A percentile compares a stretch with the other conserved stretches of the same genome.
Evolutionary conservation across 2,888 invertebrate species (phyloP).

Genomic region (Drosophila prostipennis): DNA sequence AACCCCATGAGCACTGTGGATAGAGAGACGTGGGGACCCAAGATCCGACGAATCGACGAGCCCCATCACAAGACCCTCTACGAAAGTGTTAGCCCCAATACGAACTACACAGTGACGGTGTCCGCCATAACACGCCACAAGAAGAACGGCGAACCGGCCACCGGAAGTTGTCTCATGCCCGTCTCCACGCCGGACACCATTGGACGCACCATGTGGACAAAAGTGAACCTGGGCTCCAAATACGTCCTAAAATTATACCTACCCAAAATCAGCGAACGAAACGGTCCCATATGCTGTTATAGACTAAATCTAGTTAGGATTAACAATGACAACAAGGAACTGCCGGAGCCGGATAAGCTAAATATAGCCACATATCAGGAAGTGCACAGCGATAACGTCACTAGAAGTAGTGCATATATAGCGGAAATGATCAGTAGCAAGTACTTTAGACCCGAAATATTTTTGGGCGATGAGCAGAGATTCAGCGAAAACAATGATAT

Average conservation of each 20-base stretch:
- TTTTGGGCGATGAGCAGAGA: conserved; percentile 89
- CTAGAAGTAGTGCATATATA: conserved; percentile 90
- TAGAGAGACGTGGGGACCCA: conserved; percentile 87
- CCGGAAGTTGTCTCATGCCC: conserved; percentile 88
- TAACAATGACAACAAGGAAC: conserved; percentile 86
- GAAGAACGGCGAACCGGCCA: conserved; percentile 88
- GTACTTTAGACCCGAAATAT: conserved; percentile 87
- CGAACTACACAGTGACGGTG: conserved; percentile 91
- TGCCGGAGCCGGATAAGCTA: conserved; percentile 89
- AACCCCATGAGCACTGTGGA: conserved; percentile 85
- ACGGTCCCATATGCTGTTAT: conserved; percentile 95
- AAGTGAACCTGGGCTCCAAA: conserved; percentile 86
- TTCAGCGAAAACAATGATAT: conserved; percentile 72
- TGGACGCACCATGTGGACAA: conserved; percentile 86
- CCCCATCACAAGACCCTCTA: conserved; percentile 85
- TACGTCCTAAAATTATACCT: conserved; percentile 91
- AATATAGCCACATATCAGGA: conserved; percentile 89
- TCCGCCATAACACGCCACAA: conserved; percentile 91
- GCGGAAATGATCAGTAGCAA: conserved; percentile 93
- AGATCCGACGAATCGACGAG: conserved; percentile 86
- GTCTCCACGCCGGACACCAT: conserved; percentile 88
- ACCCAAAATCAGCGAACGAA: conserved; percentile 92
- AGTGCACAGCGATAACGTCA: conserved; percentile 88
- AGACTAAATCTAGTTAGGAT: conserved; percentile 91
- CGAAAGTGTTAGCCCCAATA: conserved; percentile 91